Percentiles rank a stretch among this genome's conserved stretches.
phyloP scores from a whole-genome alignment of 1,140 invertebrate genomes.

The Eciton burchellii region DNA sequence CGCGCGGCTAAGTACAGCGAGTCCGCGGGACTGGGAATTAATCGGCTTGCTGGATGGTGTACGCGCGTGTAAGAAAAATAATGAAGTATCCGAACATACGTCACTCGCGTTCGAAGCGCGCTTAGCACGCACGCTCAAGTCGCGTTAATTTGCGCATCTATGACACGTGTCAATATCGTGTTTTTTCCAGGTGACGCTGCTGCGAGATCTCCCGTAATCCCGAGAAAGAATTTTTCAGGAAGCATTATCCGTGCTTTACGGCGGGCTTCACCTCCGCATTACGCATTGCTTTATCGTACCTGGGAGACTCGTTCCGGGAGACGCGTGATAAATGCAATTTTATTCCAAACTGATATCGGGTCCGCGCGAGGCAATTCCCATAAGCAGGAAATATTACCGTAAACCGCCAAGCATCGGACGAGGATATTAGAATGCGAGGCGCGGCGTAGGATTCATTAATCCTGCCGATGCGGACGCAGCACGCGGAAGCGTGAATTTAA shows the following conservation, averaged over 20 bases:
- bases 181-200: no score
- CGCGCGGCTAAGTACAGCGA: not conserved
- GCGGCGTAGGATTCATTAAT: not conserved
- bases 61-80: not conserved
- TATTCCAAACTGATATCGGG: not conserved
- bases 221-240: not conserved
- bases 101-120: no score
- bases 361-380: not conserved
- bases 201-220: no score
- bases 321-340: not conserved
- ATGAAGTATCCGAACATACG: no score
- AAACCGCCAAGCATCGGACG: not conserved
- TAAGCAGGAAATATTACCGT: not conserved
- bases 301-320: not conserved
- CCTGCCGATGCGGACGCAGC: not conserved
- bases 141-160: no score
- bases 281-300: not conserved
- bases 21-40: constrained; percentile 16
- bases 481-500: not conserved
- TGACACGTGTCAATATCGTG: no score
- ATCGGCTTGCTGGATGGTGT: not conserved
- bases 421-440: not conserved
- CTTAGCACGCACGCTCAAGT: no score
- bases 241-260: not conserved
- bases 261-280: not conserved